Evolutionary conservation across 2,888 invertebrate species (phyloP).

Genomic region (Volucella inanis): DNA sequence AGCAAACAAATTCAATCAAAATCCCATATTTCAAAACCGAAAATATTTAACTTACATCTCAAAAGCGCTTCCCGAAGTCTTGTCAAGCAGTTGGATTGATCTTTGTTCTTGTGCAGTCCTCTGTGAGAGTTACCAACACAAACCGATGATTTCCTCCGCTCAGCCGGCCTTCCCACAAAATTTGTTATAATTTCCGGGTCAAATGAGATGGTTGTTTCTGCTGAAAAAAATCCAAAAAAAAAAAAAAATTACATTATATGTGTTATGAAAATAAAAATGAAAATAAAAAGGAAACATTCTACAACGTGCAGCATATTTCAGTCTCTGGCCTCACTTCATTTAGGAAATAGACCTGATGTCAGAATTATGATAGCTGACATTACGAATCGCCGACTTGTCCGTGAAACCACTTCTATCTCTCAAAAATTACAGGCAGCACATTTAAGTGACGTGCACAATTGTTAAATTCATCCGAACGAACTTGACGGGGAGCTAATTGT

Average conservation of each 20-base stretch:
- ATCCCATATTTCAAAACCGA: not conserved
- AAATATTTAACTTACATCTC: conserved; percentile 50
- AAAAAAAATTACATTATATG: too few relatives aligned
- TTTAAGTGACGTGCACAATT: conserved; percentile 18
- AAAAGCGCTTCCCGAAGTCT: conserved; percentile 57
- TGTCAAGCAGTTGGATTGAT: conserved; percentile 44
- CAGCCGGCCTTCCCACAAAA: conserved; percentile 34
- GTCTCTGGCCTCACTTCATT: not conserved
- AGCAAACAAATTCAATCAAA: conserved; percentile 21
- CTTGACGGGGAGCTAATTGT: not conserved
- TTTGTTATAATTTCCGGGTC: conserved; percentile 59
- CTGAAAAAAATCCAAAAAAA: conserved; percentile 31
- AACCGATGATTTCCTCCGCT: conserved; percentile 55
- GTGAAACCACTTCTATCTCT: conserved; percentile 41
- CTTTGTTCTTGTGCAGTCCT: not conserved
- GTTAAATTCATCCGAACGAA: not conserved
- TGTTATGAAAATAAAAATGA: not conserved
- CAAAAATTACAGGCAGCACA: conserved; percentile 18
- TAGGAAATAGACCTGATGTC: conserved; percentile 51
- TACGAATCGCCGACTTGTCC: conserved; percentile 2
- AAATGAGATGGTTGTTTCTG: conserved; percentile 59
- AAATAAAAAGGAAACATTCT: not conserved
- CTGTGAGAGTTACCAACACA: conserved; percentile 15
- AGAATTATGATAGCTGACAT: conserved; percentile 49
- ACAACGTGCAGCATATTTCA: not conserved